Base-by-base conservation (phyloP, 37 sponge, comb jelly and placozoan genomes). In the Mnemiopsis leidyi region DNA sequence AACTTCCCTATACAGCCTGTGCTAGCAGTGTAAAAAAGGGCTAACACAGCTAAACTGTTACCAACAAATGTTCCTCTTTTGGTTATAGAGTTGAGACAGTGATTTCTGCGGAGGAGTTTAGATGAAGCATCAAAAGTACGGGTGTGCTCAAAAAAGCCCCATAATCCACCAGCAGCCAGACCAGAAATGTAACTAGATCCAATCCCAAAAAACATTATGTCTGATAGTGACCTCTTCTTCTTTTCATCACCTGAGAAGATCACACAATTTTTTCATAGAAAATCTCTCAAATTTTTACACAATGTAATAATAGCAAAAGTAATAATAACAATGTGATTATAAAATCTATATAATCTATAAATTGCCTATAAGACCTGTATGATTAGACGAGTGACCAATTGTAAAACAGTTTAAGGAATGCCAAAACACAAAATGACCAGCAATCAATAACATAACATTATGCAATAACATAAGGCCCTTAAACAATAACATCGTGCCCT, bases 21-120 rank as follows among this genome's bases (percentile, higher is more conserved):
- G 7, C 34, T 28, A 13, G 82, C 82, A 23, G 82, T 36, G 82
- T 79, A 79, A 30, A 79, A 36, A 18, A 79, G 38, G 7, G 38
- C 82, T 79, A 79, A 20, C 36, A 79, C 82, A 33, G 82, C 82
- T 29, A 79, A 7, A 35, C 37, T 36, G 36, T 79, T 79, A 32
- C 82, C 82, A 32, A 79, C 82, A 79, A 79, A 79, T 79, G 36
- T 79, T 36, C 82, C 82, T 33, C 82, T 34, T 79, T 79, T 79
- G 3, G 82, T 79, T 16, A 79, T 33, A 9, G 37, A 79, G 36
- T 79, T 79, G 9, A 79, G 38, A 7, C 36, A 79, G 36, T 79
- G 82, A 31, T 79, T 79, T 79, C 82, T 2, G 7, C 37, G 36
- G 9, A 79, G 36, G 38, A 79, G 1, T 79, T 79, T 79, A 0